A percentile compares a stretch with the other conserved stretches of the same genome.
These are phyloP conservation scores for Oxyura jamaicensis DNA, from an alignment of 2,113 vertebrate species.

Conservation along the genomic window DNA sequence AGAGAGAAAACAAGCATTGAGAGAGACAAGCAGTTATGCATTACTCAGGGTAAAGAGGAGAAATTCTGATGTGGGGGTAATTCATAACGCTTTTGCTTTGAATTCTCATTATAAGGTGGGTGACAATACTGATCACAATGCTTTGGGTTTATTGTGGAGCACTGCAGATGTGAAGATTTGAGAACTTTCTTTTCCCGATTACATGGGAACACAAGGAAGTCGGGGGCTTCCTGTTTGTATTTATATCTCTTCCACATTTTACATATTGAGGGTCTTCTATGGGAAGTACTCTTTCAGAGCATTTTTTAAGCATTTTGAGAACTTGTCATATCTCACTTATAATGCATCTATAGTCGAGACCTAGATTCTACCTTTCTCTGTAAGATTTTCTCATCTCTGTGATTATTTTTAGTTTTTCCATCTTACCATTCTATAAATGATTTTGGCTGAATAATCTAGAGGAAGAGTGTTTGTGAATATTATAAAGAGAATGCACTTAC, in stretches of 20 bases:
- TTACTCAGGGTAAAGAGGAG: background rate
- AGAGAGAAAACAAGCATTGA: background rate
- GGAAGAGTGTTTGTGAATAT: background rate
- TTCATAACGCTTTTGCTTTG: background rate
- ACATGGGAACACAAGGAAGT: background rate
- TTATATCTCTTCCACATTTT: background rate
- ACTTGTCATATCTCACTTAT: background rate
- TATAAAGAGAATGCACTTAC: background rate
- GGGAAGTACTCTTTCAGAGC: background rate
- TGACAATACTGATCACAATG: background rate
- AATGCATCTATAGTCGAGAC: background rate
- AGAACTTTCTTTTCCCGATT: background rate
- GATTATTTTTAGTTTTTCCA: background rate
- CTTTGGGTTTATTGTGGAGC: background rate
- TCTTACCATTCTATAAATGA: background rate
- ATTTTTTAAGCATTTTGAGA: background rate
- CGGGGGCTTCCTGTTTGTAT: background rate
- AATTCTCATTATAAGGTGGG: background rate
- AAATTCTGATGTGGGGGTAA: background rate
- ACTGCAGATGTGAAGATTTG: background rate
- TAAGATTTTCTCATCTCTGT: background rate
- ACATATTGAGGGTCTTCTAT: background rate
- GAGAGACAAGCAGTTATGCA: background rate
- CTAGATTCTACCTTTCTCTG: background rate
- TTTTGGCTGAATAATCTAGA: background rate